phyloP scores from a whole-genome alignment of 2,888 invertebrate species.

The Dolomedes plantarius region DNA sequence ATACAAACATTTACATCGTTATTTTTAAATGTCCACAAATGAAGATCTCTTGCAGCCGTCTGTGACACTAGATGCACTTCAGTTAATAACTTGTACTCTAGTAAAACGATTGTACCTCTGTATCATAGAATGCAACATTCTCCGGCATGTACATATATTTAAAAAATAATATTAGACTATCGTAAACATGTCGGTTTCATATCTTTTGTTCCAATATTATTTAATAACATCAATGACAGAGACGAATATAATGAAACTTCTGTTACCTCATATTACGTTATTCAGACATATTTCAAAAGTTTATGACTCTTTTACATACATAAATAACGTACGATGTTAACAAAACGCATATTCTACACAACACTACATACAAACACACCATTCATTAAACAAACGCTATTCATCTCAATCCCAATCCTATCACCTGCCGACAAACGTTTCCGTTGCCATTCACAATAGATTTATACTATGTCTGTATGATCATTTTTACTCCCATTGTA shows the following conservation, averaged over 20 bases:
- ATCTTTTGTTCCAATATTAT: conserved; percentile 6
- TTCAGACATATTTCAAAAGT: not conserved
- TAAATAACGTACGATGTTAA: conserved; percentile 8
- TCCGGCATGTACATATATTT: no score
- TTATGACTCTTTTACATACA: not conserved
- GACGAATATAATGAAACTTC: not conserved
- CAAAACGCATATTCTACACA: conserved; percentile 28
- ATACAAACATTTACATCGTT: not conserved
- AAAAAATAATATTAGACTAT: no score
- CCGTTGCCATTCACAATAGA: conserved; percentile 7
- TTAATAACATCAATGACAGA: not conserved
- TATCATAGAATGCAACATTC: no score
- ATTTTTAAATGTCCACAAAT: not conserved
- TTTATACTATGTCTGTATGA: not conserved
- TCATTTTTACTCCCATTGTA: no score
- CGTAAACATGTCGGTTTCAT: not conserved
- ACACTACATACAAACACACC: conserved; percentile 41
- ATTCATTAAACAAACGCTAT: conserved; percentile 51
- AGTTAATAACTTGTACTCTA: no score
- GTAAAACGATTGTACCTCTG: no score
- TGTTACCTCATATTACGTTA: not conserved
- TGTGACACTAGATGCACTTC: no score
- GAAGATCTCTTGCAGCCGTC: not conserved
- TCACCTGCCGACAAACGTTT: conserved; percentile 56
- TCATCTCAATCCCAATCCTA: conserved; percentile 32